Base-by-base conservation (phyloP, 2,797 vertebrate genomes). In the Oryzias dopingdopingensis region DNA sequence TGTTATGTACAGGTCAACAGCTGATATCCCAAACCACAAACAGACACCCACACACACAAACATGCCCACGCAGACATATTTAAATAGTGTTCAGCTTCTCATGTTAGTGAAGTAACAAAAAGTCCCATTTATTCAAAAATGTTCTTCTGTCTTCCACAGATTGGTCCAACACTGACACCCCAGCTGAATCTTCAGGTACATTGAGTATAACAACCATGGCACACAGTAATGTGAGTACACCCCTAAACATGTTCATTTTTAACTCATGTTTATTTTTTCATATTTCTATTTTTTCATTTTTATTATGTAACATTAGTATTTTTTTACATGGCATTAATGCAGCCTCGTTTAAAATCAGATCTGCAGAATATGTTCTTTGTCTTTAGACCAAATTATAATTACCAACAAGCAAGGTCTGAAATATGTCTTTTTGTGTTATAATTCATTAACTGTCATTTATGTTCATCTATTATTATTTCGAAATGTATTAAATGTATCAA, bases 141-240 rank as follows among this genome's bases (percentile, higher is more conserved):
- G n/a, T 15, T 65, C 51, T 67, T 32, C 13, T 72, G 17, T 65
- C 49, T 40, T 13, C 42, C 42, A 42, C 69, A 84, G 79, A 63
- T 71, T 48, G 54, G 50, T 71, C 48, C 52, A 26, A 57, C 63
- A 16, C 76, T 58, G 76, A 88, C 86, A 77, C 76, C 37, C 42
- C 29, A 46, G 53, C 53, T 67, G 67, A 50, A 55, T 52, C 52
- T 67, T 20, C 56, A 41, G 67, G 66, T 46, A 46, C 47, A 65
- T 61, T 67, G 74, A 80, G 81, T 79, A 72, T 76, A 62, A 66
- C 49, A 76, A 72, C 65, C 59, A 93, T 89, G 90, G 92, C 92
- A 48, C 77, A 91, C 50, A 81, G 76, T 80, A 88, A 88, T 63
- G 92, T 92, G 70, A 89, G 91, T 83, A n/a, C 16, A 15, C 32